Percentiles rank a stretch among this genome's conserved stretches.
These are phyloP conservation scores for Watsonalla cultraria DNA, from an alignment of 2,888 invertebrate species.

Conservation along the genomic window DNA sequence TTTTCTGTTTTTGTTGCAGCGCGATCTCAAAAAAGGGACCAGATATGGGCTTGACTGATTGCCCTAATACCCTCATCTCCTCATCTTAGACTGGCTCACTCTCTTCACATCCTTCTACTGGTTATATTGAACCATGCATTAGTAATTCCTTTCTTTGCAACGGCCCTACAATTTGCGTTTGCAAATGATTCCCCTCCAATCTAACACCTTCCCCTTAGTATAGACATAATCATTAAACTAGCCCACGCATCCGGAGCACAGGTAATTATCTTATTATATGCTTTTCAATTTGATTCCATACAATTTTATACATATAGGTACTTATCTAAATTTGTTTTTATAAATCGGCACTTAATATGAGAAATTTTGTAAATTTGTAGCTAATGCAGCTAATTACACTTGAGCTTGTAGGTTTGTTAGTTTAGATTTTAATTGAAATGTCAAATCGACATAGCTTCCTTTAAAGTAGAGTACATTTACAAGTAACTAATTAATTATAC, in stretches of 20 bases:
- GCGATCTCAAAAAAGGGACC: constrained; percentile 61
- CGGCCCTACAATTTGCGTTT: too few relatives aligned
- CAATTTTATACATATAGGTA: constrained; percentile 23
- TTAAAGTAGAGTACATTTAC: constrained; percentile 11
- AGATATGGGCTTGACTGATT: constrained; percentile 53
- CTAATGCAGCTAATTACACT: constrained; percentile 34
- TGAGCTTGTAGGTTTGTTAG: constrained; percentile 25
- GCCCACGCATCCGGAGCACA: constrained; percentile 54
- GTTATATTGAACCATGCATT: neutral
- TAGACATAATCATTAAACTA: constrained; percentile 23
- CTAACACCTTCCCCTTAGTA: neutral
- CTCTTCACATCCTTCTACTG: constrained; percentile 1
- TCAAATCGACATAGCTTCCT: constrained; percentile 41
- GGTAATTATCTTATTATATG: constrained; percentile 49
- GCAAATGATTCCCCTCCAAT: too few relatives aligned
- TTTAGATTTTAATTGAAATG: constrained; percentile 26
- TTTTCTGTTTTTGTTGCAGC: constrained; percentile 74
- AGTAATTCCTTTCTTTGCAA: too few relatives aligned
- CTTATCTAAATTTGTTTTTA: constrained; percentile 22
- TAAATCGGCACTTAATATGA: constrained; percentile 24
- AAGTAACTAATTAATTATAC: constrained; percentile 20
- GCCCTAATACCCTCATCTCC: constrained; percentile 31
- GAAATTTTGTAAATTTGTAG: constrained; percentile 14
- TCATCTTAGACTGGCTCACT: constrained; percentile 13
- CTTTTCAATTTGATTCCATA: constrained; percentile 31